These are phyloP conservation scores for Caenorhabditis tropicalis DNA, from an alignment of 1,140 invertebrate genomes.

Conservation along the genomic window DNA sequence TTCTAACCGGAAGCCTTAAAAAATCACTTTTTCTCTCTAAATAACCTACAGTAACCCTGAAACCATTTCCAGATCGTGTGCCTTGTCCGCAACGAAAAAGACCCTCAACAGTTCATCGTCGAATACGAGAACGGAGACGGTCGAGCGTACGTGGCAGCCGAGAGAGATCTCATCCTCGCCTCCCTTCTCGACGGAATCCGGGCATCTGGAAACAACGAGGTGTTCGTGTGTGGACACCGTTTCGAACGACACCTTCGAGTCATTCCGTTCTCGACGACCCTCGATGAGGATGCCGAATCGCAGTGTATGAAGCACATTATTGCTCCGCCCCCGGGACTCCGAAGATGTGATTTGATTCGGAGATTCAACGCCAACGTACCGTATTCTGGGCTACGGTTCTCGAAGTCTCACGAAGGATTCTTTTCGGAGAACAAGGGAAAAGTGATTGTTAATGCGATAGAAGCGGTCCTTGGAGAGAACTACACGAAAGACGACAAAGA, in stretches of 20 bases:
- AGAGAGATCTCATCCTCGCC: conserved; percentile 89
- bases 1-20: too few relatives aligned
- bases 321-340: conserved; percentile 79
- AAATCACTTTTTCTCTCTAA: too few relatives aligned
- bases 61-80: conserved; percentile 78
- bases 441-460: conserved; percentile 83
- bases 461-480: conserved; percentile 78
- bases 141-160: conserved; percentile 78
- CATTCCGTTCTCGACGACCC: conserved; percentile 84
- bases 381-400: conserved; percentile 94
- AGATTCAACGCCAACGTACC: conserved; percentile 96
- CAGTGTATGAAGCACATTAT: conserved; percentile 84
- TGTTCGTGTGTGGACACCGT: conserved; percentile 74
- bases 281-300: conserved; percentile 93
- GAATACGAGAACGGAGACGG: conserved; percentile 91
- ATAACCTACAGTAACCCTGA: neutral
- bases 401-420: conserved; percentile 81
- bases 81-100: conserved; percentile 84
- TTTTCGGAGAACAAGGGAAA: conserved; percentile 99
- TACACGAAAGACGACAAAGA: conserved; percentile 60
- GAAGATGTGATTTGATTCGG: conserved; percentile 79
- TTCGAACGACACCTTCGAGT: conserved; percentile 85
- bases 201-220: conserved; percentile 92
- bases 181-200: conserved; percentile 93
- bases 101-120: conserved; percentile 90